Base-by-base conservation (phyloP, 1,140 invertebrate genomes). In the Diprion similis region DNA sequence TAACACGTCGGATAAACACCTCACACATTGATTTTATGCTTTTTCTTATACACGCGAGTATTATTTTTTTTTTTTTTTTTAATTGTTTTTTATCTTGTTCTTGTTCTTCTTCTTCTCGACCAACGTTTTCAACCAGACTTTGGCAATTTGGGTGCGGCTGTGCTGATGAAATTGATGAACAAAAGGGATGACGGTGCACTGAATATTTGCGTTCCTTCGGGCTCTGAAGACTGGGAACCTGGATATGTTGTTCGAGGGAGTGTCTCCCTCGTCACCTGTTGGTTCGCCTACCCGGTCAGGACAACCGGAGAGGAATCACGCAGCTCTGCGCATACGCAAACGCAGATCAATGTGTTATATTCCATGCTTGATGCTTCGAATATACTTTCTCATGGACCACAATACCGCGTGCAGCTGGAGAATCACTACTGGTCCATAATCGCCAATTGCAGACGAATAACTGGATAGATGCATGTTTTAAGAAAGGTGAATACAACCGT, bases 321-420 rank as follows among this genome's bases (percentile, higher is more conserved):
- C 51, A 59, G 11, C 9, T 59, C 51, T 59, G 51, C 51, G 51
- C 51, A 59, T 59, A 59, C 51, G 51, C 51, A 59, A 59, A 59
- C 51, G 51, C 51, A 59, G 51, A 59, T 59, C 51, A 59, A 59
- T 59, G 51, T 59, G 51, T 59, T 59, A 59, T 59, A 59, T 59
- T 59, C 51, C n/a, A 59, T 59, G 51, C 11, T 59, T 59, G 4
- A 59, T 59, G 51, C n/a, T 37, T 37, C 24, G 24, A 37, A 37
- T 37, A 37, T 37, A 37, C 24, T 37, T 37, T 37, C 24, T 37
- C 24, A 37, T 37, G 24, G 24, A 37, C 24, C 24, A 37, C 24
- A 37, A 37, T 37, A 37, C 24, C 24, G 24, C 24, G 24, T 37
- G 24, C 24, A 37, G 6, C 24, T 37, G 24, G 24, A 37, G 24